Evolutionary conservation across 2,888 invertebrate genomes (phyloP), one percentile per base, ranked within the genome.

Genomic region (Diarsia brunnea): DNA sequence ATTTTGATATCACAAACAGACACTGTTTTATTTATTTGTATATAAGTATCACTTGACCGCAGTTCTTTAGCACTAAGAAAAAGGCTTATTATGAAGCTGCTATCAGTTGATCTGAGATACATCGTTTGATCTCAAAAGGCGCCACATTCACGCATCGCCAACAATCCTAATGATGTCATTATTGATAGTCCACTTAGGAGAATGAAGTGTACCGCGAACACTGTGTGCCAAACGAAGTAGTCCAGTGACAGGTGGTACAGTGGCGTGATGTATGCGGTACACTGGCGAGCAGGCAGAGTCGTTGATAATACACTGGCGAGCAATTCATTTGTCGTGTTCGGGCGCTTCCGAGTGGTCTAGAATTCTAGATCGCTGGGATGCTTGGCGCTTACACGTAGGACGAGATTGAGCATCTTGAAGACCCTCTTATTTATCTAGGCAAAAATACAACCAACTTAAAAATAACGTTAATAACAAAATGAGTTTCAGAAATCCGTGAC

Each of bases 161-260:
- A n/a, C 45, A 71, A 19, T 16, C 21, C 24, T 77, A 66, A 66
- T 58, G 61, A 65, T 1, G 47, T 47, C 31, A n/a, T 61, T 83
- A 86, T 78, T 83, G 70, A 83, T 83, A 31, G 67, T 38, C 27
- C 79, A 78, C 79, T 83, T 83, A 73, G 11, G 21, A 78, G 12
- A 61, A 78, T 82, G 43, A 72, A 82, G 66, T 82, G 76, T 51
- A 78, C 1, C 43, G 43, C 27, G 63, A 27, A 53, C 81, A 60
- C 67, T 70, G 1, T 7, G 21, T 64, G 76, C 69, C 77, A 51
- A 55, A 55, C 75, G 55, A 31, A 70, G 38, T 1, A 49, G 47
- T 31, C 5, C 63, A 24, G 63, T 14, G 85, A 70, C 82, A 82
- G 85, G 77, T 70, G 77, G 19, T 0, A 7, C 45, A 2, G 49